A percentile compares a stretch with the other conserved stretches of the same genome.
Evolutionary conservation across 1,140 invertebrate genomes (phyloP).

Genomic region (Sipha flava): DNA sequence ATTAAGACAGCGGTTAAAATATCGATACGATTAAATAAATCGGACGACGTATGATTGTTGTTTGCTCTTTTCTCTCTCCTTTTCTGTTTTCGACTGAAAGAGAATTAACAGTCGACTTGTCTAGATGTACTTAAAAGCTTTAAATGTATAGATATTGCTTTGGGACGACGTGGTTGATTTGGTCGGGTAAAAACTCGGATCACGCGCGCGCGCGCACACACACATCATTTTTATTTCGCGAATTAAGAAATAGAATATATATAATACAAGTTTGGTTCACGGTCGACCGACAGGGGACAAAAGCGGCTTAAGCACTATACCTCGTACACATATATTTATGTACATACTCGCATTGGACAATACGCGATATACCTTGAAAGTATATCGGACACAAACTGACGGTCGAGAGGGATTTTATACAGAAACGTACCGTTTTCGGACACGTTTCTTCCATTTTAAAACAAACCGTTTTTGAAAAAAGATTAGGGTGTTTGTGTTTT

Average conservation of each 20-base stretch:
- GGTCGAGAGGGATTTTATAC: background rate
- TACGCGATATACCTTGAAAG: too few relatives aligned
- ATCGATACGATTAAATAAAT: too few relatives aligned
- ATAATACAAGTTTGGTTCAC: background rate
- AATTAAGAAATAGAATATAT: constrained; percentile 8
- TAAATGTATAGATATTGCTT: too few relatives aligned
- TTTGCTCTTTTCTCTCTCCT: too few relatives aligned
- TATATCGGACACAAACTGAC: background rate
- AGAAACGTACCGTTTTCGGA: background rate
- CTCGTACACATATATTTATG: background rate
- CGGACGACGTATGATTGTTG: too few relatives aligned
- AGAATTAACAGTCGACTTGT: too few relatives aligned
- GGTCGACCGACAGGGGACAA: constrained; percentile 22
- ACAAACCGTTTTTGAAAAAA: background rate
- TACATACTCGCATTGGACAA: background rate
- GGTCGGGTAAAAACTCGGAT: background rate
- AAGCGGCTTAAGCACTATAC: constrained; percentile 9
- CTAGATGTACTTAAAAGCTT: too few relatives aligned
- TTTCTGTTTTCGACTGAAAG: too few relatives aligned
- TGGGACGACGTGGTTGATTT: background rate
- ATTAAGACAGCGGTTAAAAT: too few relatives aligned
- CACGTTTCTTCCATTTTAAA: constrained; percentile 25
- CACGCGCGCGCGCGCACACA: background rate
- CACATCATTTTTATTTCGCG: background rate
- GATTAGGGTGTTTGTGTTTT: background rate